Percentiles rank a stretch among this genome's conserved stretches.
Conservation (phyloP, 2,113 vertebrate species). For the Plecotus auritus region DNA sequence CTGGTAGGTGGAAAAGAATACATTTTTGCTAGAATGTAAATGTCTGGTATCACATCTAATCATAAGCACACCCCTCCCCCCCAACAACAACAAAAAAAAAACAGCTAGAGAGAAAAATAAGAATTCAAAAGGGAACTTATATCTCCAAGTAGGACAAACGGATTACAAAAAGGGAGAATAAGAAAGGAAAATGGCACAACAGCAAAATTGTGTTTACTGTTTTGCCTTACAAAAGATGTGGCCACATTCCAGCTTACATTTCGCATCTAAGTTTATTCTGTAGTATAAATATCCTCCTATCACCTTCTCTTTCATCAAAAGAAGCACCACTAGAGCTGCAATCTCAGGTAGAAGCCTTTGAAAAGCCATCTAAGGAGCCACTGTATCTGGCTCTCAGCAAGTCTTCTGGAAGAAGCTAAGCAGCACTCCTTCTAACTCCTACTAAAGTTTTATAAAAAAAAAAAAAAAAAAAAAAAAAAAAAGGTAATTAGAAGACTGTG, state of each 20-base stretch:
- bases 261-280: neutral
- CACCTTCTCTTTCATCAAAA: neutral
- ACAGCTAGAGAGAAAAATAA: neutral
- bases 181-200: neutral
- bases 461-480: neutral
- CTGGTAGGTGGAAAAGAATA: neutral
- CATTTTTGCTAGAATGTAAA: neutral
- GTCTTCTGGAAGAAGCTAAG: conserved; percentile 4
- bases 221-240: neutral
- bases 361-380: neutral
- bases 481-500: neutral
- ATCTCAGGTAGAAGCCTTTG: neutral
- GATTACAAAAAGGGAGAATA: neutral
- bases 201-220: neutral
- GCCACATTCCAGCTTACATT: neutral
- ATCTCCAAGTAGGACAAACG: neutral
- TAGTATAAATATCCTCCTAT: neutral
- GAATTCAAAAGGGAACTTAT: neutral
- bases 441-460: neutral
- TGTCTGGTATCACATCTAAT: neutral
- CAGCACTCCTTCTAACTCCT: neutral
- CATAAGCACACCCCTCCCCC: neutral
- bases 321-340: neutral
- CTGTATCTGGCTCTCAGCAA: neutral
- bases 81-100: neutral